phyloP scores from a whole-genome alignment of 2,888 invertebrate genomes.

The Acrobasis suavella region DNA sequence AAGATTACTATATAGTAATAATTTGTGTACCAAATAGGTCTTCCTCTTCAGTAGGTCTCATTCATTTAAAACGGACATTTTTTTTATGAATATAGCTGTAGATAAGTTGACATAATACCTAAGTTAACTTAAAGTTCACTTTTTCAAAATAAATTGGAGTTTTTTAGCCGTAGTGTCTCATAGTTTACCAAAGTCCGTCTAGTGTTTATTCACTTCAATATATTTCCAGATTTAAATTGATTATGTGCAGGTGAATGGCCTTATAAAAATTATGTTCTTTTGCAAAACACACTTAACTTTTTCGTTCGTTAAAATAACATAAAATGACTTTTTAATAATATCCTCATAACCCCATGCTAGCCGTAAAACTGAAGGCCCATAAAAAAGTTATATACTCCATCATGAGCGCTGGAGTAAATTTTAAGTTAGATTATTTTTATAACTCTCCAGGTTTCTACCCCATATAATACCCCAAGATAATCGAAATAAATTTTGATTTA shows the following conservation, averaged over 20 bases:
- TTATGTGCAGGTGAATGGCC: background rate
- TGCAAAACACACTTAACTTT: background rate
- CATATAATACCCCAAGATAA: background rate
- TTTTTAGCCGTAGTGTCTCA: no score
- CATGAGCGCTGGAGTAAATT: constrained; percentile 17
- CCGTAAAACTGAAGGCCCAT: constrained; percentile 1
- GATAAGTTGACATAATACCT: no score
- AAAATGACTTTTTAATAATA: constrained; percentile 19
- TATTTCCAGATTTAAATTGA: background rate
- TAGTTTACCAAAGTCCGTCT: no score
- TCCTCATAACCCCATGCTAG: constrained; percentile 11
- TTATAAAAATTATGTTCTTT: background rate
- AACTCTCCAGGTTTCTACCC: background rate
- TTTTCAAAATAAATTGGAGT: no score
- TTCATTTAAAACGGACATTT: no score
- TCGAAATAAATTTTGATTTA: constrained; percentile 5
- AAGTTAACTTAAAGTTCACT: no score
- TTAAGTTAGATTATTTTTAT: constrained; percentile 21
- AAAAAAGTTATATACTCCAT: constrained; percentile 22
- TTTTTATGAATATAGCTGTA: no score
- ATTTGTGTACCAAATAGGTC: no score
- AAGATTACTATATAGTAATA: no score
- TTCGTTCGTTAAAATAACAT: constrained; percentile 1
- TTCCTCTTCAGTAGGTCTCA: no score
- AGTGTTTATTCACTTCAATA: no score